Evolutionary conservation across 1,140 invertebrate species (phyloP).

Genomic region (Drosophila dunni): DNA sequence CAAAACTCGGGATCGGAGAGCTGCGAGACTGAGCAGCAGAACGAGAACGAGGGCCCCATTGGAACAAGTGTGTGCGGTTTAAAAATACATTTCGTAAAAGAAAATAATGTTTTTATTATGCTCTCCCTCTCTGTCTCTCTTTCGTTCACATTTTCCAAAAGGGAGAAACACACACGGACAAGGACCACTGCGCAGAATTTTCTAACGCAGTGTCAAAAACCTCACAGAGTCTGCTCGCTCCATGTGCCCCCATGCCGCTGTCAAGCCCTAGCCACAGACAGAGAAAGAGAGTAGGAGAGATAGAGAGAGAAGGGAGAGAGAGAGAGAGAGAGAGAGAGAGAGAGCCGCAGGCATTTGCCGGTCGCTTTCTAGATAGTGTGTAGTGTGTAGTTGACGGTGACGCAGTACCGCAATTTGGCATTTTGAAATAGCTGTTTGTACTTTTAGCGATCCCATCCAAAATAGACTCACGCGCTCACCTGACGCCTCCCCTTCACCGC

Average conservation of each 20-base stretch:
- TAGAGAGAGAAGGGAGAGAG: conserved; percentile 1
- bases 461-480: conserved; percentile 72
- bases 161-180: conserved; percentile 44
- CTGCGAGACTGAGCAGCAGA: conserved; percentile 20
- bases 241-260: conserved; percentile 59
- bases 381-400: conserved; percentile 44
- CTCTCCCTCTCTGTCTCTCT: conserved; percentile 21
- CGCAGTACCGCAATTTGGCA: conserved; percentile 77
- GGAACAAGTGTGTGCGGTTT: conserved; percentile 81
- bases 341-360: conserved; percentile 36
- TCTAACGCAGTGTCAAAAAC: conserved; percentile 81
- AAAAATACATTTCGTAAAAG: conserved; percentile 70
- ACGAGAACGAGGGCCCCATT: conserved; percentile 36
- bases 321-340: conserved; percentile 18
- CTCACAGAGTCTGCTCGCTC: conserved; percentile 50
- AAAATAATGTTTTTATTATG: conserved; percentile 78
- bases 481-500: conserved; percentile 20
- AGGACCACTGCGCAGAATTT: conserved; percentile 81
- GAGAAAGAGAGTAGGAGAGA: neutral
- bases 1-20: conserved; percentile 3
- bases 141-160: conserved; percentile 54
- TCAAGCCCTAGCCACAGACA: conserved; percentile 11
- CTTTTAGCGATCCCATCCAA: conserved; percentile 57
- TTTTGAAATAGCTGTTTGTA: conserved; percentile 58
- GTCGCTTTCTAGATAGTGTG: conserved; percentile 19